phyloP scores from a whole-genome alignment of 2,888 invertebrate species.

The Strigamia maritima region DNA sequence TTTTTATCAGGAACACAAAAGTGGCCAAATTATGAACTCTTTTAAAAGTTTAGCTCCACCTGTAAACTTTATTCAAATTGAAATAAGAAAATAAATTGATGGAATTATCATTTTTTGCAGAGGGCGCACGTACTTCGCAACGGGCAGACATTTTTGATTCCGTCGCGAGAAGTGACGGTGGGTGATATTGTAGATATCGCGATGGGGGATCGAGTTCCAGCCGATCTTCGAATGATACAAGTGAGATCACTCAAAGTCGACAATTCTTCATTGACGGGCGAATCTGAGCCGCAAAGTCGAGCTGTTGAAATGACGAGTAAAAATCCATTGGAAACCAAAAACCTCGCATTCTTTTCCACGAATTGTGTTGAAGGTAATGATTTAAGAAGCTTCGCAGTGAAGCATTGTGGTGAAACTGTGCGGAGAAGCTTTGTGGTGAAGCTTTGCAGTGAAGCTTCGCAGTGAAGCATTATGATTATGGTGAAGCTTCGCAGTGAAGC shows the following conservation, averaged over 20 bases:
- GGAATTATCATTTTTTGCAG: no score
- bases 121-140: slow-evolving; percentile 66
- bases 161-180: slow-evolving; percentile 48
- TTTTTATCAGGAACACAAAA: slow-evolving; percentile 60
- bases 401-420: no score
- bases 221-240: slow-evolving; percentile 49
- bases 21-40: slow-evolving; percentile 59
- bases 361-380: slow-evolving; percentile 47
- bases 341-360: slow-evolving; percentile 47
- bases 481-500: no score
- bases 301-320: slow-evolving; percentile 48
- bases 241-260: slow-evolving; percentile 47
- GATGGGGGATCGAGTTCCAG: slow-evolving; percentile 47
- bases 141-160: slow-evolving; percentile 72
- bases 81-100: no score
- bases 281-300: slow-evolving; percentile 62
- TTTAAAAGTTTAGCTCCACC: slow-evolving; percentile 59
- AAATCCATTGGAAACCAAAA: slow-evolving; percentile 48
- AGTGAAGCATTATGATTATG: no score
- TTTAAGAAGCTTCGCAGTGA: no score
- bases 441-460: no score
- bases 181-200: slow-evolving; percentile 48
- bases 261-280: slow-evolving; percentile 57
- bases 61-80: neutral
- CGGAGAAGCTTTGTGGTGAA: no score